Conservation (phyloP, 2,888 invertebrate genomes). For the Lithophane ornitopus region DNA sequence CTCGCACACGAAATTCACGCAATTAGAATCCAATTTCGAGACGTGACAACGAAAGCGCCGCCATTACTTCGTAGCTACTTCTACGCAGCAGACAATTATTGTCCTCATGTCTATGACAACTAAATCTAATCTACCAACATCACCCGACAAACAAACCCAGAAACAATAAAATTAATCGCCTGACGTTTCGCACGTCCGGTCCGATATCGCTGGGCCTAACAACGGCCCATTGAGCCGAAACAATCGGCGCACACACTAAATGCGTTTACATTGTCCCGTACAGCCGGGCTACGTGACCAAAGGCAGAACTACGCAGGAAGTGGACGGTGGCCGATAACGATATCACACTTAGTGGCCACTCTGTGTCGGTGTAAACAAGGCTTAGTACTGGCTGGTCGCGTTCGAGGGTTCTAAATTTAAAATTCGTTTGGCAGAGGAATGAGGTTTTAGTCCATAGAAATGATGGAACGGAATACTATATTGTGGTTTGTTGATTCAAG, state of each 20-base stretch:
- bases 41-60: not conserved
- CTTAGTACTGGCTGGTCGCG: conserved; percentile 43
- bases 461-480: conserved; percentile 1
- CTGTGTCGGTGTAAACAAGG: conserved; percentile 65
- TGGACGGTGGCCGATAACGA: conserved; percentile 74
- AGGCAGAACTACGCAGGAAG: conserved; percentile 73
- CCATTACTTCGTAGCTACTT: not conserved
- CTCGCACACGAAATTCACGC: too few species aligned
- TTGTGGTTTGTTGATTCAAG: conserved; percentile 3
- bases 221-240: conserved; percentile 70
- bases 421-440: conserved; percentile 29
- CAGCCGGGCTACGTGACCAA: conserved; percentile 75
- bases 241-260: conserved; percentile 65
- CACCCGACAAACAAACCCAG: conserved; percentile 57
- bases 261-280: conserved; percentile 73
- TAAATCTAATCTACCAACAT: conserved; percentile 52
- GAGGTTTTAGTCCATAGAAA: conserved; percentile 7
- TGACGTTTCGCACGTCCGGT: conserved; percentile 72
- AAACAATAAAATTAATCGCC: conserved; percentile 73
- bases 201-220: conserved; percentile 69
- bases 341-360: conserved; percentile 69
- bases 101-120: conserved; percentile 30
- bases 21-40: not conserved
- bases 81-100: conserved; percentile 23
- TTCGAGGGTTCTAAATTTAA: conserved; percentile 53